A percentile compares a stretch with the other conserved stretches of the same genome.
Conservation (phyloP, 2,888 invertebrate genomes). For the Perithous albicinctus region DNA sequence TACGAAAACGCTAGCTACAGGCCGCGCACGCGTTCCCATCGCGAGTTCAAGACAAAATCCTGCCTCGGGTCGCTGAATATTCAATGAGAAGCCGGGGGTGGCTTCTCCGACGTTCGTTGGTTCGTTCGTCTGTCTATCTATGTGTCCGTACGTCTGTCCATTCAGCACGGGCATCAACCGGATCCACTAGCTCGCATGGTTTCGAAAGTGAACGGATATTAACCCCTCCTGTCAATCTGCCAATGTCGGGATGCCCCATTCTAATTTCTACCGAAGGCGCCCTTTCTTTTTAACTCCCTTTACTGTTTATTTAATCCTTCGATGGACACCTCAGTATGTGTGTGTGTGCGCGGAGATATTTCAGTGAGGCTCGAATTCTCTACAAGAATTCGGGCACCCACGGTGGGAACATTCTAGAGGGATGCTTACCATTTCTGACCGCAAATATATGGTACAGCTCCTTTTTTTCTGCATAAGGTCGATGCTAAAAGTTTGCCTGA, state of each 20-base stretch:
- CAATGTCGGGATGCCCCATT: slow-evolving; percentile 31
- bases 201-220: slow-evolving; percentile 72
- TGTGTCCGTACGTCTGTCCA: slow-evolving; percentile 71
- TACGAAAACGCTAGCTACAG: slow-evolving; percentile 45
- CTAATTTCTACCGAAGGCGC: slow-evolving; percentile 41
- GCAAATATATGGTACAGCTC: no score
- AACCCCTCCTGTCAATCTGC: slow-evolving; percentile 72
- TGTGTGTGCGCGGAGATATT: no score
- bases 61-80: slow-evolving; percentile 80
- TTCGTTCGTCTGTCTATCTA: slow-evolving; percentile 49
- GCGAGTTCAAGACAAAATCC: slow-evolving; percentile 79
- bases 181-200: slow-evolving; percentile 35
- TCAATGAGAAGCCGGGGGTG: slow-evolving; percentile 79
- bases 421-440: not conserved
- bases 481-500: no score
- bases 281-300: not conserved
- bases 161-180: slow-evolving; percentile 63
- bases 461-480: no score
- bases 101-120: slow-evolving; percentile 62
- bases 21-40: slow-evolving; percentile 42
- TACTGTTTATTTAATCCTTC: not conserved
- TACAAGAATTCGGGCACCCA: not conserved
- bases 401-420: not conserved
- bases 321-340: not conserved
- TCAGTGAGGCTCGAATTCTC: not conserved